Conservation (phyloP, 2,797 vertebrate species). For the Pseudochromis fuscus region DNA sequence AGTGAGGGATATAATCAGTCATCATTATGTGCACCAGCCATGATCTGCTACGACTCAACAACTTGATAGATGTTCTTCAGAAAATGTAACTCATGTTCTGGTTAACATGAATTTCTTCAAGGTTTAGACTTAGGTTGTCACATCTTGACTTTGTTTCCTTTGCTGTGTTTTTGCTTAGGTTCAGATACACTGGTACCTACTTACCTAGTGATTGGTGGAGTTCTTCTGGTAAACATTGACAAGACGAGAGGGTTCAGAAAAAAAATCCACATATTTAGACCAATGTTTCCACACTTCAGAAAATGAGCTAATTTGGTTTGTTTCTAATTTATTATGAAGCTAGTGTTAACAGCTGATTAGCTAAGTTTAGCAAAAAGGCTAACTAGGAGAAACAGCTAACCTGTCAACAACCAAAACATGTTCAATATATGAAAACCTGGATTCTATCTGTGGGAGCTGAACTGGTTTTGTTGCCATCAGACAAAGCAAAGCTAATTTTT, state of each 20-base stretch:
- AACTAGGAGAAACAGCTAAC: not conserved
- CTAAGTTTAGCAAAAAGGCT: not conserved
- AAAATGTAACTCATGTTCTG: not conserved
- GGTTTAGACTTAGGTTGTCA: not conserved
- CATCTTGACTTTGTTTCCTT: conserved; percentile 10
- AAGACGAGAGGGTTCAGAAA: no score
- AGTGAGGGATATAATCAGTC: conserved; percentile 50
- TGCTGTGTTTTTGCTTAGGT: no score
- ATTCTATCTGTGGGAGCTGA: no score
- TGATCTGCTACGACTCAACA: conserved; percentile 42
- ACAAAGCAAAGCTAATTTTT: not conserved
- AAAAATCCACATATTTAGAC: no score
- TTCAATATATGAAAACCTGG: no score
- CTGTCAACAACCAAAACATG: no score
- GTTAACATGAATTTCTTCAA: conserved; percentile 19
- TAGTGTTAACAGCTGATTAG: not conserved
- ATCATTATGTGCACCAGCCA: conserved; percentile 54
- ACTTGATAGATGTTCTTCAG: conserved; percentile 21
- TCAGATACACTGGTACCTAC: no score
- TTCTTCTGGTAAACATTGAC: no score
- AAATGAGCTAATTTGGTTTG: not conserved
- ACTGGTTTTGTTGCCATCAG: not conserved
- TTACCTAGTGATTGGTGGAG: no score
- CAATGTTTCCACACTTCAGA: not conserved
- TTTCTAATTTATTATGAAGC: not conserved